Evolutionary conservation across 2,888 invertebrate species (phyloP).

Genomic region (Torymus auratus): DNA sequence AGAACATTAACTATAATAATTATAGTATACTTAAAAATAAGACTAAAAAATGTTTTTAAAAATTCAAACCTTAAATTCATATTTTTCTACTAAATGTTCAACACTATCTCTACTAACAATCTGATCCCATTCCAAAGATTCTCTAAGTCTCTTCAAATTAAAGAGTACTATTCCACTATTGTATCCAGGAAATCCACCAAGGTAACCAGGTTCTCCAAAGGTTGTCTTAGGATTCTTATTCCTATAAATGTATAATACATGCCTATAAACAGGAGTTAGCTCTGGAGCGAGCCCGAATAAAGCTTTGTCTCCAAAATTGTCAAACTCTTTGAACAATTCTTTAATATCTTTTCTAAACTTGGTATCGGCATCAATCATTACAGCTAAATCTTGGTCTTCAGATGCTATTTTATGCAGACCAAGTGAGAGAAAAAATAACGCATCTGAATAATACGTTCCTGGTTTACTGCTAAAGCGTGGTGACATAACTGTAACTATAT

Average conservation of each 20-base stretch:
- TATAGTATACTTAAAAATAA: not conserved
- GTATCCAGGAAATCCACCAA: conserved; percentile 84
- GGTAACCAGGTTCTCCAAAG: conserved; percentile 79
- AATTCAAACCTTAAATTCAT: conserved; percentile 79
- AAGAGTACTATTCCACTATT: conserved; percentile 89
- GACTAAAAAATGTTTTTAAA: not conserved
- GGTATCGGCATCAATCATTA: conserved; percentile 88
- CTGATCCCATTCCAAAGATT: conserved; percentile 80
- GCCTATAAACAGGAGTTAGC: conserved; percentile 87
- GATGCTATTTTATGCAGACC: conserved; percentile 85
- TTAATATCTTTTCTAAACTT: conserved; percentile 84
- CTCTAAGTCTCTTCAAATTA: conserved; percentile 82
- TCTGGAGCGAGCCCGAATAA: conserved; percentile 86
- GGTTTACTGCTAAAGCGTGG: conserved; percentile 85
- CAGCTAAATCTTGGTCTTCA: conserved; percentile 79
- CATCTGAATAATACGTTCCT: conserved; percentile 87
- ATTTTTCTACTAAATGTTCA: conserved; percentile 80
- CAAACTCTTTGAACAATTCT: conserved; percentile 83
- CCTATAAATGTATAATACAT: conserved; percentile 84
- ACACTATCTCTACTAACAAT: conserved; percentile 79
- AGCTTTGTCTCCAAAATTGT: conserved; percentile 81
- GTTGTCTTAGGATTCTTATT: conserved; percentile 80
- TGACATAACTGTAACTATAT: conserved; percentile 83
- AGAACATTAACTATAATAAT: conserved; percentile 1
- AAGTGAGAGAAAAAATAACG: conserved; percentile 87